Base-by-base conservation (phyloP, 2,888 invertebrate genomes). In the Drosophila setosimentum region DNA sequence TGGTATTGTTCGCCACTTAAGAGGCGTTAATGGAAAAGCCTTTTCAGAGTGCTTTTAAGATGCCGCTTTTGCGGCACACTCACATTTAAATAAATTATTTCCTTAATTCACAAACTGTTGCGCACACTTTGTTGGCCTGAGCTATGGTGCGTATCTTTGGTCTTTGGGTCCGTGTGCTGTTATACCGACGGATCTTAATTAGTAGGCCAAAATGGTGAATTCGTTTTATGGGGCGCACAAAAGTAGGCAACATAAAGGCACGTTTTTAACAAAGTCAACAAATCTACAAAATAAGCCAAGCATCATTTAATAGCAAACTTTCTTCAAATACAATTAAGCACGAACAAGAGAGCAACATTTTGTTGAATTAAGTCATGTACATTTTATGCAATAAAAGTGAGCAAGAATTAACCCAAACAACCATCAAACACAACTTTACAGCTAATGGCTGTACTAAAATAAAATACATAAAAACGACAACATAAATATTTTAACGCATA, bases 241-340 rank as follows among this genome's bases (percentile, higher is more conserved):
- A 80, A 70, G 76, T 75, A 75, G 55, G 80, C 80, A 79, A 63
- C 62, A 59, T 11, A 63, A 73, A 45, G 32, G 33, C n/a, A 27
- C 65, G 42, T 49, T 72, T 50, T 21, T 24, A 10, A 8, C 45
- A 50, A 65, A 51, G 65, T 55, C 63, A 72, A 45, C 55, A 29
- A 37, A 55, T 27, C 32, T 55, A 33, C 54, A 48, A 48, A 48
- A 48, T 8, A 24, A 32, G 10, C 58, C 10, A 45, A 24, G 42
- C 42, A 42, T 8, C 24, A 35, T 35, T 29, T n/a, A 35, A 35
- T 30, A 45, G 53, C 30, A 21, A 40, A 27, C 18, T 51, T 35
- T 35, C 10, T 7, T 2, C 13, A 45, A 55, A 27, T 40, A 27
- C 18, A 21, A 49, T 16, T 27, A 21, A 21, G 32, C 5, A 29